A percentile compares a stretch with the other conserved stretches of the same genome.
phyloP scores from a whole-genome alignment of 2,113 vertebrate species.

The Sprattus sprattus region DNA sequence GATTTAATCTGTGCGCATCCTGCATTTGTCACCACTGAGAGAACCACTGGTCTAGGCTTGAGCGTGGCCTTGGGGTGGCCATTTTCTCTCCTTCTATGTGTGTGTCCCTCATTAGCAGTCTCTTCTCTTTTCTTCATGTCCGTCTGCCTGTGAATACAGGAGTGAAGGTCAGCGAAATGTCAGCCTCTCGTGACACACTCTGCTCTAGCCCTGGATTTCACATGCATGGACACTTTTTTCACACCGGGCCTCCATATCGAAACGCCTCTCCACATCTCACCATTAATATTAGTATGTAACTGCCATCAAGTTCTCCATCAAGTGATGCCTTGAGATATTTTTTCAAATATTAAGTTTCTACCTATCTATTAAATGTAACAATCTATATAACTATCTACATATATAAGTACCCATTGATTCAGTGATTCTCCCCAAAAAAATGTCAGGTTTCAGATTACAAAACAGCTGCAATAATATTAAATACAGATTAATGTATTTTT shows the following conservation, averaged over 20 bases:
- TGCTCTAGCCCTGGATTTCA: constrained; percentile 37
- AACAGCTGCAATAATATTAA: not conserved
- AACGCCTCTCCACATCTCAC: constrained; percentile 1
- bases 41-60: not conserved
- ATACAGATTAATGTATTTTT: no score
- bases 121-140: constrained; percentile 47
- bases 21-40: not conserved
- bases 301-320: constrained; percentile 35
- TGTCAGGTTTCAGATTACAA: not conserved
- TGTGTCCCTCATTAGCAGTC: constrained; percentile 55
- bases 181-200: constrained; percentile 42
- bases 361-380: no score
- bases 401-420: not conserved
- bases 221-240: constrained; percentile 45
- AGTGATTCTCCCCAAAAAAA: no score
- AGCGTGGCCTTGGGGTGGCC: not conserved
- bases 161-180: constrained; percentile 59
- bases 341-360: no score
- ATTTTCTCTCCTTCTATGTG: constrained; percentile 13
- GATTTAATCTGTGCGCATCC: not conserved
- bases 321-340: no score
- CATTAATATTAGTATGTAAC: constrained; percentile 37
- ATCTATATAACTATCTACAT: no score
- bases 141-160: constrained; percentile 46
- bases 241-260: constrained; percentile 11